A percentile compares a stretch with the other conserved stretches of the same genome.
phyloP scores from a whole-genome alignment of 2,888 invertebrate species.

The Meloe dianella region DNA sequence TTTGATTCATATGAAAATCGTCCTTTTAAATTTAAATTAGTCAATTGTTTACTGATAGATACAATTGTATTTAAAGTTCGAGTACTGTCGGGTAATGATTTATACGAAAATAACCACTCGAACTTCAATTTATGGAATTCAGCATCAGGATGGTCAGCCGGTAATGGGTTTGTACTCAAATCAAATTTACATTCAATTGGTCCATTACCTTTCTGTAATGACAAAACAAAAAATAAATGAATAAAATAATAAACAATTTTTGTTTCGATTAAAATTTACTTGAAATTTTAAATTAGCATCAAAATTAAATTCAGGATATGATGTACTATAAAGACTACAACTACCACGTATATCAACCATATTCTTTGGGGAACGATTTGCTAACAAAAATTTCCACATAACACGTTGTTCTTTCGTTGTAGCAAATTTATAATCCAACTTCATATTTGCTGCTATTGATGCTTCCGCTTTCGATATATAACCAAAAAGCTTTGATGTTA shows the following conservation, averaged over 20 bases:
- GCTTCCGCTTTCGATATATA: conserved; percentile 64
- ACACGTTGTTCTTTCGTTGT: conserved; percentile 65
- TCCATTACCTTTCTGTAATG: conserved; percentile 69
- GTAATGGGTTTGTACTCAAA: conserved; percentile 70
- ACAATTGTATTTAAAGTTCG: conserved; percentile 67
- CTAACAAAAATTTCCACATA: conserved; percentile 59
- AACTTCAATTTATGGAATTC: conserved; percentile 67
- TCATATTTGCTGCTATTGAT: conserved; percentile 65
- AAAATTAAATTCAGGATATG: conserved; percentile 78
- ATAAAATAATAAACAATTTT: conserved; percentile 6
- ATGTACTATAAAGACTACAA: conserved; percentile 73
- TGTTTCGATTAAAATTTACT: conserved; percentile 57
- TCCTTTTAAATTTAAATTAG: conserved; percentile 71
- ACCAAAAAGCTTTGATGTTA: conserved; percentile 75
- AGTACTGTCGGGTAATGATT: conserved; percentile 61
- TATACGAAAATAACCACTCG: conserved; percentile 63
- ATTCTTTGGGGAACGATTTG: conserved; percentile 65
- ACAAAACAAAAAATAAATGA: conserved; percentile 23
- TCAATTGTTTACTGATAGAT: conserved; percentile 68
- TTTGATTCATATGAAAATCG: conserved; percentile 62
- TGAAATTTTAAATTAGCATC: conserved; percentile 69
- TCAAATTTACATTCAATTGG: conserved; percentile 76
- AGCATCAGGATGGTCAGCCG: conserved; percentile 59
- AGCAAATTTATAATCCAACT: conserved; percentile 71
- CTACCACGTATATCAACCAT: conserved; percentile 69